Evolutionary conservation across 2,113 vertebrate species (phyloP), one percentile per base, ranked within the genome.

Genomic region (Gallinago undulata): DNA sequence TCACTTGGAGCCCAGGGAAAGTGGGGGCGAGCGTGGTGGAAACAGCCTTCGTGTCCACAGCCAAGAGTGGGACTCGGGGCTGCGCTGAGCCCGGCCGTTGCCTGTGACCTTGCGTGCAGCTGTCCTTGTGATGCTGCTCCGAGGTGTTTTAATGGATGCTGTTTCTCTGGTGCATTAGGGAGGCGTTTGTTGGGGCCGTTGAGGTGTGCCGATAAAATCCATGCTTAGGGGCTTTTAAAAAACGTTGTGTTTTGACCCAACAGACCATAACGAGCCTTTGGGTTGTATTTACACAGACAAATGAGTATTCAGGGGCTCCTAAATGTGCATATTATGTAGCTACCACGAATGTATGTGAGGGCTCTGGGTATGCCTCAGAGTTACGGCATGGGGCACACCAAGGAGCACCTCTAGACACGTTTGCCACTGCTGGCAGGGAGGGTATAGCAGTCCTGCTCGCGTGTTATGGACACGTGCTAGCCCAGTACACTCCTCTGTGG

Each of bases 51-150:
- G 0, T 68, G 89, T 81, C 70, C 57, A 37, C 17, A 35, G 37
- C 9, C 3, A 3, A 1, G 22, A 70, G 57, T 3, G 4, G 62
- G 15, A 33, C 60, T 37, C 1, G 1, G 43, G 57, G 30, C 73
- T 72, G 12, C 1, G 2, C 39, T 3, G 13, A 81, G 19, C 68
- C 31, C 0, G 0, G 27, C 3, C 77, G 2, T 5, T 37, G 27
- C 55, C 28, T 1, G 5, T 3, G 10, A 10, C 27, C 28, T 51
- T 55, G 6, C 1, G 1, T 51, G 48, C 45, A 55, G 35, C 21
- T 51, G 16, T 72, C 70, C 31, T 87, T 10, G 4, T 13, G 60
- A 0, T 19, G 39, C 4, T 86, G 16, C 55, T 82, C 80, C 76
- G 80, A 62, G 73, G n/a, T 3, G 5, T 79, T 90, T 89, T 82